A percentile compares a stretch with the other conserved stretches of the same genome.
These are phyloP conservation scores for Pherbina coryleti DNA, from an alignment of 2,888 invertebrate genomes.

Conservation along the genomic window DNA sequence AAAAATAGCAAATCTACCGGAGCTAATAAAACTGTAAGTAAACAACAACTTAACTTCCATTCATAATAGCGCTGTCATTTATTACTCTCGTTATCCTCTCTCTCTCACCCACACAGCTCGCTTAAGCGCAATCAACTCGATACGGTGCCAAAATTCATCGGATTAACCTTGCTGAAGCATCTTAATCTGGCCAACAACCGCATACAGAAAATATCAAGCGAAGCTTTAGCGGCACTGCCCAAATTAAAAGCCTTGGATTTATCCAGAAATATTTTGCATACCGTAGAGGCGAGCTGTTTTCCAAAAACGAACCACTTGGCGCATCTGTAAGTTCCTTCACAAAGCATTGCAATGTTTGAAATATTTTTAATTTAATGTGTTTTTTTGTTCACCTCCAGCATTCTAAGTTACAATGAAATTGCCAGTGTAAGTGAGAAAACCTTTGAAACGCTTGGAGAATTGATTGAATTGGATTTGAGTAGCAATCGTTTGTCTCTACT, in stretches of 20 bases:
- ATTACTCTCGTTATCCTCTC: neutral
- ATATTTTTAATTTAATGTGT: neutral
- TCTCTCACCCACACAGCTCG: constrained; percentile 50
- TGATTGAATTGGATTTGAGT: constrained; percentile 83
- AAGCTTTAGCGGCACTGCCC: constrained; percentile 85
- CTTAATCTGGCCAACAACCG: constrained; percentile 86
- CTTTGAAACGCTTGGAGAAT: constrained; percentile 78
- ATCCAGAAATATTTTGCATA: constrained; percentile 69
- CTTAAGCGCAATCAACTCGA: constrained; percentile 86
- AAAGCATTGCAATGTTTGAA: neutral
- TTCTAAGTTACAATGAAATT: constrained; percentile 81
- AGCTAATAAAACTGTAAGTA: constrained; percentile 71
- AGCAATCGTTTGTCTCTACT: constrained; percentile 80
- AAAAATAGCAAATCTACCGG: constrained; percentile 70
- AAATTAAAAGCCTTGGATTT: constrained; percentile 67
- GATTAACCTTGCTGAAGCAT: constrained; percentile 78
- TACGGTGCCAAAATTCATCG: constrained; percentile 84
- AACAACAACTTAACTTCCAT: neutral
- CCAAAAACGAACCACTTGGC: constrained; percentile 64
- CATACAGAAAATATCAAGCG: constrained; percentile 84
- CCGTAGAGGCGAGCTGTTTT: constrained; percentile 70
- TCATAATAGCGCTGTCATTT: neutral
- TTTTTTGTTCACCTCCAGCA: constrained; percentile 69
- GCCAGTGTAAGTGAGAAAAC: constrained; percentile 78
- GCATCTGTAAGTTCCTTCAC: constrained; percentile 60